Conservation (phyloP, 2,888 invertebrate genomes). For the Hyppa rectilinea region DNA sequence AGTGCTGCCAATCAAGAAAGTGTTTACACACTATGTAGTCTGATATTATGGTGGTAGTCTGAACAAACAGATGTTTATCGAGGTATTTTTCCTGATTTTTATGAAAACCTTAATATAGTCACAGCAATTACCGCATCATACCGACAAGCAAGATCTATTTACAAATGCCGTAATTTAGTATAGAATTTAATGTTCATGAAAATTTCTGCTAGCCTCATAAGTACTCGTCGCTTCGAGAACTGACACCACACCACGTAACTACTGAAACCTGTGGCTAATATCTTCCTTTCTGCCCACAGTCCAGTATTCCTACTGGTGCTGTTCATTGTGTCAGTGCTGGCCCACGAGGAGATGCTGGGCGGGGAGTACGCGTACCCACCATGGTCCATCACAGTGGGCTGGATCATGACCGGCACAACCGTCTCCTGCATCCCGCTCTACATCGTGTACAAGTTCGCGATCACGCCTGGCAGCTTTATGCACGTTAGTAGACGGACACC, state of each 20-base stretch:
- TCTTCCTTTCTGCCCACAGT: constrained; percentile 79
- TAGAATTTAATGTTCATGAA: background rate
- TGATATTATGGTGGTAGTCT: background rate
- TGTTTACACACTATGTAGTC: background rate
- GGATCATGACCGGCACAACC: constrained; percentile 95
- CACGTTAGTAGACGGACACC: constrained; percentile 27
- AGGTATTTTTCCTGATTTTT: background rate
- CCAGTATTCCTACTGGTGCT: constrained; percentile 96
- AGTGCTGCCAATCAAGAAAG: background rate
- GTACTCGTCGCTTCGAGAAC: background rate
- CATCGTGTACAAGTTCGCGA: constrained; percentile 94
- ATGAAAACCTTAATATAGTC: background rate
- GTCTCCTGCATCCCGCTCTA: constrained; percentile 96
- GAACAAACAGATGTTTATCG: background rate
- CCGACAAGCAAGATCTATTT: background rate
- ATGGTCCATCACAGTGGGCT: constrained; percentile 96
- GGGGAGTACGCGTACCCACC: constrained; percentile 94
- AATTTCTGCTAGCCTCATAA: background rate
- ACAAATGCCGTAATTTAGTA: background rate
- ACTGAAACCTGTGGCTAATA: background rate
- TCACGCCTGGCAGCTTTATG: constrained; percentile 91
- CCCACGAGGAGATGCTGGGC: constrained; percentile 95
- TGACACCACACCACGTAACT: background rate
- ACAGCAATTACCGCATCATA: background rate
- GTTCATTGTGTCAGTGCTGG: constrained; percentile 95